phyloP scores from a whole-genome alignment of 2,797 vertebrate genomes.

The Apodemus agrarius region DNA sequence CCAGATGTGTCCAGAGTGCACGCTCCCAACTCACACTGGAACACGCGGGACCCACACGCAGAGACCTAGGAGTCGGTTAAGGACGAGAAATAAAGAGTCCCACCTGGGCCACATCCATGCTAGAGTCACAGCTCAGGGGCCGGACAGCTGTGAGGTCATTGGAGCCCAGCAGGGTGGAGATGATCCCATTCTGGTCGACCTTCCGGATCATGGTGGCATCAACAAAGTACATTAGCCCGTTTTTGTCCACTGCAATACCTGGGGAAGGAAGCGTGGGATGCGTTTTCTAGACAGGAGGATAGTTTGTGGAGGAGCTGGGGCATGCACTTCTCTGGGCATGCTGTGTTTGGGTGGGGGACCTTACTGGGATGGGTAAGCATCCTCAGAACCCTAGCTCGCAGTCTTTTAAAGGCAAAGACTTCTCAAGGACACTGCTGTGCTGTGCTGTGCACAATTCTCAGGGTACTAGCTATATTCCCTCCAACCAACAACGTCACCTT shows the following conservation, averaged over 20 bases:
- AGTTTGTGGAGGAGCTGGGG: not conserved
- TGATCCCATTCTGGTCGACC: constrained; percentile 99
- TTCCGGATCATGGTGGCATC: constrained; percentile 99
- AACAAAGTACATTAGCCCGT: constrained; percentile 98
- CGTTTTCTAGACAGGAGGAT: not conserved
- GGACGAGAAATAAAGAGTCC: constrained; percentile 63
- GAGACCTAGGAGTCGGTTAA: constrained; percentile 70
- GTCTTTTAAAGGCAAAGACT: not conserved
- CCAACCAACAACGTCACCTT: not conserved
- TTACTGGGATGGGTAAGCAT: not conserved
- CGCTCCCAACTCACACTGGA: constrained; percentile 60
- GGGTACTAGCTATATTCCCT: not conserved
- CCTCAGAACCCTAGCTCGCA: not conserved
- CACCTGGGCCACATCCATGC: constrained; percentile 99
- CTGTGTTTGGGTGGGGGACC: not conserved
- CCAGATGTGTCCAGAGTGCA: not conserved
- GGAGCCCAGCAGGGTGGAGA: constrained; percentile 97
- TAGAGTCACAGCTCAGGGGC: constrained; percentile 97
- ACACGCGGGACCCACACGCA: constrained; percentile 73
- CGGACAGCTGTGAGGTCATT: constrained; percentile 93
- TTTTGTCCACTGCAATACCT: constrained; percentile 99
- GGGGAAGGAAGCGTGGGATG: constrained; percentile 45
- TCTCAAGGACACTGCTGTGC: not conserved
- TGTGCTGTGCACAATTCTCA: not conserved
- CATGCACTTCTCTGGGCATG: not conserved